Evolutionary conservation across 1,140 invertebrate species (phyloP), one percentile per base, ranked within the genome.

Genomic region (Cydia amplana): DNA sequence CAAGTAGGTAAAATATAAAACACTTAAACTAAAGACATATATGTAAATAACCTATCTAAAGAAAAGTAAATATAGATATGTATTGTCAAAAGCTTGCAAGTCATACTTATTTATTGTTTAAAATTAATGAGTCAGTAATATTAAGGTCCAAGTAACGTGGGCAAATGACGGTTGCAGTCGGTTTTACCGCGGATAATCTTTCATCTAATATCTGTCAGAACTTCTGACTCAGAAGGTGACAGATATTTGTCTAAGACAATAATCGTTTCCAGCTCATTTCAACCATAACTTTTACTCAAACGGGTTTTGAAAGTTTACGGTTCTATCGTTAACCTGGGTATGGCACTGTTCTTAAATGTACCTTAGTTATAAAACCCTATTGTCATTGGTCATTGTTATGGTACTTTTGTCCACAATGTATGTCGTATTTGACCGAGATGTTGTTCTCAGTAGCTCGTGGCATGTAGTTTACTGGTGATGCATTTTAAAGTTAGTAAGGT

Each of bases 301-400:
- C 55, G 20, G 10, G 55, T 60, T 51, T 60, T 60, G 55, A 60
- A 60, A 60, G 55, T 60, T 9, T 23, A 60, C 55, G n/a, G 20
- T 55, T 18, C 51, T n/a, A 60, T 60, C 55, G 55, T 60, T 60
- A 60, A 60, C 55, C 55, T 60, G n/a, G n/a, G 55, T 23, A 23
- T 60, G 55, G 7, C 55, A 60, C 55, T 60, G 20, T 60, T 60
- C 20, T 23, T 60, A 60, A 23, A 60, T 60, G 55, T 46, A 51
- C 49, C 49, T n/a, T 18, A 14, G 20, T 23, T 10, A 10, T 60
- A 23, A 23, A 23, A 10, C 55, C 55, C 55, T 60, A 60, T 7
- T 60, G 55, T 55, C 51, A 46, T 46, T 46, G 43, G 51, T 18
- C 55, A 60, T 60, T 20, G 20, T 10, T 0, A 23, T 23, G n/a